A percentile compares a stretch with the other conserved stretches of the same genome.
Conservation (phyloP, 2,888 invertebrate genomes). For the Sepioteuthis lessoniana region DNA sequence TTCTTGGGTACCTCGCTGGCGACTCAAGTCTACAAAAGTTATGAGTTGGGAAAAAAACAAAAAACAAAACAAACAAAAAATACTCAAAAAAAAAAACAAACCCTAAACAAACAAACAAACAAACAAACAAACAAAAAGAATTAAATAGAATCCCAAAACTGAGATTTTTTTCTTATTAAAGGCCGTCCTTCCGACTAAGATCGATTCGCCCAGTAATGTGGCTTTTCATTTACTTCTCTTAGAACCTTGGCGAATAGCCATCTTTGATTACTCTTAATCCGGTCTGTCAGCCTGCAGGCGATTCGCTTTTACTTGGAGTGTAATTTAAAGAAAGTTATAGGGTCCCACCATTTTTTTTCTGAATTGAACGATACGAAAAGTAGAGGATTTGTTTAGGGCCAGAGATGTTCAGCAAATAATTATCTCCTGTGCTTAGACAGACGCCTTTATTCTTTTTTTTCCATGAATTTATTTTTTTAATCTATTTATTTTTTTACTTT, state of each 20-base stretch:
- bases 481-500: no score
- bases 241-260: neutral
- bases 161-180: neutral
- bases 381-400: neutral
- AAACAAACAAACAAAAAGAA: no score
- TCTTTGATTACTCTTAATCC: slow-evolving; percentile 1
- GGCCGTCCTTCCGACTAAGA: neutral
- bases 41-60: no score
- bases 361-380: neutral
- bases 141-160: neutral
- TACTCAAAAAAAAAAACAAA: no score
- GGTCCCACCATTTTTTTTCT: neutral
- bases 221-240: neutral
- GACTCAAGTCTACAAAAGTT: no score
- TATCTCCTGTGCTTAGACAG: neutral
- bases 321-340: slow-evolving; percentile 9
- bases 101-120: no score
- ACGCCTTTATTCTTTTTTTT: neutral
- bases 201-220: neutral
- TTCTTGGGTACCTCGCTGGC: no score
- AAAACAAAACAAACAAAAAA: no score
- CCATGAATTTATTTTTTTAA: no score
- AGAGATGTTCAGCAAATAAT: neutral
- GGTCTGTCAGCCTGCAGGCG: slow-evolving; percentile 21
- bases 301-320: slow-evolving; percentile 33